A percentile compares a stretch with the other conserved stretches of the same genome.
Evolutionary conservation across 2,888 invertebrate genomes (phyloP).

Genomic region (Coelinius sp.): DNA sequence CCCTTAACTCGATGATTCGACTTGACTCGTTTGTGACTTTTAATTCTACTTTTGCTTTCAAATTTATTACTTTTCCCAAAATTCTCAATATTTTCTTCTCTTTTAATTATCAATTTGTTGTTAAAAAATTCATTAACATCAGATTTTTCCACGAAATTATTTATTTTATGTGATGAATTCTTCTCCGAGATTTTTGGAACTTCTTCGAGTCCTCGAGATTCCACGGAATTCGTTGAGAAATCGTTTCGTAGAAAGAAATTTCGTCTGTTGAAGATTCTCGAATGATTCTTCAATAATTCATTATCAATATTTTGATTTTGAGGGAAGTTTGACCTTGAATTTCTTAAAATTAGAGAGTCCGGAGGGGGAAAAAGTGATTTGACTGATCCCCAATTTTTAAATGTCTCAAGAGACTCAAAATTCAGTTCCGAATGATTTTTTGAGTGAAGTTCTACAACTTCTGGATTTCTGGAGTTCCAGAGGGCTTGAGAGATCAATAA

Average conservation of each 20-base stretch:
- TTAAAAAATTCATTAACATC: neutral
- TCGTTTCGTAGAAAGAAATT: neutral
- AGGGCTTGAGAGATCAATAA: neutral
- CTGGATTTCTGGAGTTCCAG: neutral
- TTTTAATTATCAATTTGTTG: neutral
- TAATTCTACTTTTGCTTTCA: neutral
- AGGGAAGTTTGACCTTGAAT: neutral
- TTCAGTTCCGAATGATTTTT: neutral
- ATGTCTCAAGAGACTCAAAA: conserved; percentile 29
- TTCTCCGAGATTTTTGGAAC: neutral
- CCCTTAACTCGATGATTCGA: neutral
- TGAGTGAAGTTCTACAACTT: conserved; percentile 26
- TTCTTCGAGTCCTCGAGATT: neutral
- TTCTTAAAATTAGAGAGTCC: neutral
- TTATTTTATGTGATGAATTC: neutral
- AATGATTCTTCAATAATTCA: neutral
- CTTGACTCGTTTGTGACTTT: neutral
- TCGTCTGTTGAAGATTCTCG: neutral
- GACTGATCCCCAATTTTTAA: conserved; percentile 1
- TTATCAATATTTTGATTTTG: neutral
- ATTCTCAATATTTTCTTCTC: neutral
- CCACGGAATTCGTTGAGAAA: neutral
- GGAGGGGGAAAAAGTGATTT: conserved; percentile 12
- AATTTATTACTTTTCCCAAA: neutral
- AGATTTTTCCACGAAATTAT: neutral